These are phyloP conservation scores for Morelia viridis DNA, from an alignment of 2,797 vertebrate genomes.

Conservation along the genomic window DNA sequence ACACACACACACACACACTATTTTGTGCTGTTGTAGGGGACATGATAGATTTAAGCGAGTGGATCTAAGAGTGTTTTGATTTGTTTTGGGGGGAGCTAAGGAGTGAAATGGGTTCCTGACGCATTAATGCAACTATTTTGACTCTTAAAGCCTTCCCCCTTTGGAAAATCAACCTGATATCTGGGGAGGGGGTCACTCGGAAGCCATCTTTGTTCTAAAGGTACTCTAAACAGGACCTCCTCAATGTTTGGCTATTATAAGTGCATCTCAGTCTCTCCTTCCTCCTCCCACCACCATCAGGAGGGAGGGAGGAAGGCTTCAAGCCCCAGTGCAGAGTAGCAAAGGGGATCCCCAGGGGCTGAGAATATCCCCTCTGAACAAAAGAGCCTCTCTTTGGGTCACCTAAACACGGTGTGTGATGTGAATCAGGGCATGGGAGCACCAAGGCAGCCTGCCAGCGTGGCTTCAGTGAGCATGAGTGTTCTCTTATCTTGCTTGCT, in stretches of 20 bases:
- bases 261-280: not conserved
- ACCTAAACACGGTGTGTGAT: slow-evolving; percentile 33
- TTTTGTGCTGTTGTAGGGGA: not conserved
- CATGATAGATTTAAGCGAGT: not conserved
- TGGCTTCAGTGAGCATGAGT: not conserved
- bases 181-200: not conserved
- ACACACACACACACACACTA: not conserved
- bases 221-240: not conserved
- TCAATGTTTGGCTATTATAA: slow-evolving; percentile 10
- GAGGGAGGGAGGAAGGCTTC: not conserved
- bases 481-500: slow-evolving; percentile 53
- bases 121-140: not conserved
- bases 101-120: not conserved
- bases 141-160: not conserved
- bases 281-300: not conserved
- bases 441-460: slow-evolving; percentile 6
- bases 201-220: not conserved
- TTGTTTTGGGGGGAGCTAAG: not conserved
- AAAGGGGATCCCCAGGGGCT: slow-evolving; percentile 24
- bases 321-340: not conserved
- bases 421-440: slow-evolving; percentile 22
- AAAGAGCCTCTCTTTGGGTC: slow-evolving; percentile 55
- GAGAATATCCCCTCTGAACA: slow-evolving; percentile 57
- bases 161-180: not conserved
- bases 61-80: not conserved